Conservation (phyloP, 2,797 vertebrate species). For the Tenualosa thibaudeaui region DNA sequence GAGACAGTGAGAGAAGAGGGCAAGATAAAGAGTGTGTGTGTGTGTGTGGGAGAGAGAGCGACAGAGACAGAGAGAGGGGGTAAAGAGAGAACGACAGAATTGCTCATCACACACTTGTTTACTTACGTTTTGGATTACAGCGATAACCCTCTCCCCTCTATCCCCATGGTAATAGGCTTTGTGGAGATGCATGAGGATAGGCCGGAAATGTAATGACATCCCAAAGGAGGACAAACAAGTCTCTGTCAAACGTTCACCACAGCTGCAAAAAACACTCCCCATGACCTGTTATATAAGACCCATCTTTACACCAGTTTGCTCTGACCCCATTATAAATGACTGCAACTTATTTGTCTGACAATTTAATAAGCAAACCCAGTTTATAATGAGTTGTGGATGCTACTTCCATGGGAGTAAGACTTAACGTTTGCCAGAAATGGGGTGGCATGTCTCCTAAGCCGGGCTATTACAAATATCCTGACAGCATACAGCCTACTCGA, state of each 20-base stretch:
- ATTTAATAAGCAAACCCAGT: neutral
- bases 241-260: slow-evolving; percentile 18
- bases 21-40: neutral
- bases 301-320: neutral
- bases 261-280: slow-evolving; percentile 1
- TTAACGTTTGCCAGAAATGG: neutral
- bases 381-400: neutral
- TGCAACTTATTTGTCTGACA: slow-evolving; percentile 1
- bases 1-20: neutral
- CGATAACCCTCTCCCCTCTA: slow-evolving; percentile 21
- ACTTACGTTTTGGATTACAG: slow-evolving; percentile 21
- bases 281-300: slow-evolving; percentile 15
- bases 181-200: slow-evolving; percentile 14
- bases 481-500: neutral
- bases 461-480: neutral
- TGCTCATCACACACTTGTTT: slow-evolving; percentile 27
- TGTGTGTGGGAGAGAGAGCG: neutral
- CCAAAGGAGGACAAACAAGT: slow-evolving; percentile 16
- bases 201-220: slow-evolving; percentile 18
- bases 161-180: slow-evolving; percentile 18
- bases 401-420: neutral
- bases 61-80: neutral
- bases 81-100: neutral
- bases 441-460: neutral
- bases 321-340: slow-evolving; percentile 1